Percentiles rank a stretch among this genome's conserved stretches.
phyloP scores from a whole-genome alignment of 92 coral and sea anemone species.

The Micromussa lordhowensis region DNA sequence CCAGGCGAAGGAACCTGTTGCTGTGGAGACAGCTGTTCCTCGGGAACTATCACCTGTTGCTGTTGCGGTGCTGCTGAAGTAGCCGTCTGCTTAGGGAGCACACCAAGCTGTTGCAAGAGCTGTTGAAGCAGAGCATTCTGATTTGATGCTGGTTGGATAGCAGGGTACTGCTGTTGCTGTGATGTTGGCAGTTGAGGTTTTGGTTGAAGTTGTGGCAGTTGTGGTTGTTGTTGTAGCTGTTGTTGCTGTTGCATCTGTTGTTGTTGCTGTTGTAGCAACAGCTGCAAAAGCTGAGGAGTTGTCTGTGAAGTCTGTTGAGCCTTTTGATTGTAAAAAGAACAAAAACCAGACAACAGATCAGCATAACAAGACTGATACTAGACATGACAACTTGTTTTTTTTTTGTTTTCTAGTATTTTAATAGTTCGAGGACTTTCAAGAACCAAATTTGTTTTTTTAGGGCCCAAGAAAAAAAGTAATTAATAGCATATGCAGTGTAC shows the following conservation, averaged over 20 bases:
- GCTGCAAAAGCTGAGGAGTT: conserved; percentile 52
- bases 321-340: background rate
- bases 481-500: background rate
- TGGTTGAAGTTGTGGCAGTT: conserved; percentile 38
- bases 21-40: conserved; percentile 36
- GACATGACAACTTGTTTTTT: too few species aligned
- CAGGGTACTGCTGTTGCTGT: conserved; percentile 64
- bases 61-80: background rate
- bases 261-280: conserved; percentile 43
- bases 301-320: conserved; percentile 35
- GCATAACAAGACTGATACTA: too few species aligned
- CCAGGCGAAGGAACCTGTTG: conserved; percentile 73
- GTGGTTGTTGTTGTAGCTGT: conserved; percentile 32
- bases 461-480: background rate
- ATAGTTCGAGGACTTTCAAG: too few species aligned
- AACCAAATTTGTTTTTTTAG: background rate
- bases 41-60: conserved; percentile 31
- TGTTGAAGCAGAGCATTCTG: conserved; percentile 45
- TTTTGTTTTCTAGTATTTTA: too few species aligned
- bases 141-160: conserved; percentile 50
- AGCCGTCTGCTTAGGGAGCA: conserved; percentile 14
- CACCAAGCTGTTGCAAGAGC: conserved; percentile 42
- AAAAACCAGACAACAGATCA: too few species aligned
- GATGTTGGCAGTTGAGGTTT: conserved; percentile 55
- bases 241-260: conserved; percentile 4